Percentiles rank a stretch among this genome's conserved stretches.
Conservation (phyloP, 2,113 vertebrate species). For the Prolemur simus region DNA sequence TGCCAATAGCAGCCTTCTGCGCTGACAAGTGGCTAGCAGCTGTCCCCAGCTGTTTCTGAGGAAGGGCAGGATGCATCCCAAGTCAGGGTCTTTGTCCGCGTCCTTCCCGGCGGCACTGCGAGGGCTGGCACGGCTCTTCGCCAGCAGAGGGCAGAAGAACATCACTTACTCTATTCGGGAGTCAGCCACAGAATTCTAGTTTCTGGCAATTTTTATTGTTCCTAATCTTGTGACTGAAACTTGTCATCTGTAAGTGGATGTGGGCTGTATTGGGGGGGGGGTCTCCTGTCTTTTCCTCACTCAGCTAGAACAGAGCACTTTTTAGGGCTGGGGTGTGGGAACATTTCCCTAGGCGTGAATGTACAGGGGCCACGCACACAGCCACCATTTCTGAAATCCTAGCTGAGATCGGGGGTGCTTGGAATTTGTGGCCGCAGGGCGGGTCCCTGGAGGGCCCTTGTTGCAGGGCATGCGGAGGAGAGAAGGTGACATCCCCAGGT, state of each 20-base stretch:
- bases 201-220: neutral
- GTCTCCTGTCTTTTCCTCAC: neutral
- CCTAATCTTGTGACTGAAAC: neutral
- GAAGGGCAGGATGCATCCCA: neutral
- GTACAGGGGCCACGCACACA: fast-evolving
- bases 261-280: neutral
- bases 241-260: neutral
- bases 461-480: no score
- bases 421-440: neutral
- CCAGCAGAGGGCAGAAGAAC: constrained; percentile 78
- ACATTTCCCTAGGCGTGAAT: neutral
- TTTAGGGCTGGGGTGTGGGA: neutral
- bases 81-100: neutral
- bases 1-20: neutral
- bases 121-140: neutral
- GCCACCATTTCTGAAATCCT: neutral
- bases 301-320: neutral
- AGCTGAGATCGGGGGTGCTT: neutral
- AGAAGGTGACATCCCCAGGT: fast-evolving
- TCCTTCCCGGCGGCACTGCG: neutral
- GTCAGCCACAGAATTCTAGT: neutral
- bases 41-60: neutral
- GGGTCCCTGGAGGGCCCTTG: neutral
- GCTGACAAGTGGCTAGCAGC: neutral
- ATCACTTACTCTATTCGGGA: neutral